Conservation (phyloP, 1,140 invertebrate species). For the Platyscapa corneri region DNA sequence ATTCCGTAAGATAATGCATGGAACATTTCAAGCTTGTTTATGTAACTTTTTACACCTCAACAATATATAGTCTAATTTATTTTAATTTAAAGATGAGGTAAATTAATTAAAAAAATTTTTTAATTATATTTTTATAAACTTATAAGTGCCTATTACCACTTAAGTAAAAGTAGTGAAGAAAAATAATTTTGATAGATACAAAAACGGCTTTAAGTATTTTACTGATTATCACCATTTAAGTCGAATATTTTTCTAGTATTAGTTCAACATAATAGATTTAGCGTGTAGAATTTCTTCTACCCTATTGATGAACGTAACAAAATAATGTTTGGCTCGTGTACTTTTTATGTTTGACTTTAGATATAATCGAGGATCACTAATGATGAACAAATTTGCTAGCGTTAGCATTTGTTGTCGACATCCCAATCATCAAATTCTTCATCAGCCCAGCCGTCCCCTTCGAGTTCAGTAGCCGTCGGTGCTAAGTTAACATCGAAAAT, state of each 20-base stretch:
- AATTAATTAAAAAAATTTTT: no score
- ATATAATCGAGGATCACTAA: not conserved
- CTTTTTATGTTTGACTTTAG: not conserved
- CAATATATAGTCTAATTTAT: not conserved
- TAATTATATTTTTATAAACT: no score
- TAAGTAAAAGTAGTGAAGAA: no score
- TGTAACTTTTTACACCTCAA: not conserved
- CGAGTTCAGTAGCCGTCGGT: not conserved
- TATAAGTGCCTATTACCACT: no score
- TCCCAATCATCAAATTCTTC: constrained; percentile 36
- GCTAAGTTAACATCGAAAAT: constrained; percentile 1
- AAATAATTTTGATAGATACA: no score
- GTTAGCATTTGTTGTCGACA: constrained; percentile 15
- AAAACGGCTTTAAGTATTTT: not conserved
- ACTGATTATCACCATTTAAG: not conserved
- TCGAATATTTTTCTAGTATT: not conserved
- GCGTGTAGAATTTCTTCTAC: not conserved
- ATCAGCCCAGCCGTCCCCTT: constrained; percentile 43
- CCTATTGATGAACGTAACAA: not conserved
- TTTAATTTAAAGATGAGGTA: no score
- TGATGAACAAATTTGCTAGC: not conserved
- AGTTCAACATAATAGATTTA: not conserved
- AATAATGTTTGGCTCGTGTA: not conserved
- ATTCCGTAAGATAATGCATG: not conserved
- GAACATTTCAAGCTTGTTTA: not conserved